phyloP scores from a whole-genome alignment of 92 coral and sea anemone species.

The Paragorgia papillata region DNA sequence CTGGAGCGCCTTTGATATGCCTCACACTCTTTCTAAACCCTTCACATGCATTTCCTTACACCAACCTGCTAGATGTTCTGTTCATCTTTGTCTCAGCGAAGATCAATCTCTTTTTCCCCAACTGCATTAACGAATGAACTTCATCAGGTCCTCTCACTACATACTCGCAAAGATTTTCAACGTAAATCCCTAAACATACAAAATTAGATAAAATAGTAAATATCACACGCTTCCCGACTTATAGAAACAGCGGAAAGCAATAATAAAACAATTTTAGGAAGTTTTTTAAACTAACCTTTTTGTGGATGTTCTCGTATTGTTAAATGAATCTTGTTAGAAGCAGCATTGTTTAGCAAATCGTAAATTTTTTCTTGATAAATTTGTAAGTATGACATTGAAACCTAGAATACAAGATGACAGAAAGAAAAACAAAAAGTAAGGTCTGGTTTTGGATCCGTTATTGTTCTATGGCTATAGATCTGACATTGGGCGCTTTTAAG shows the following conservation, averaged over 20 bases:
- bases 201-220: not conserved
- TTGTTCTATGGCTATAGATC: too few species aligned
- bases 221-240: too few species aligned
- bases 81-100: constrained; percentile 99
- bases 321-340: constrained; percentile 82
- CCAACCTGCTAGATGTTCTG: constrained; percentile 96
- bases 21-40: too few species aligned
- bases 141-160: constrained; percentile 88
- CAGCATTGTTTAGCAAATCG: constrained; percentile 74
- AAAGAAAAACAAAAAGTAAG: not conserved
- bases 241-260: too few species aligned
- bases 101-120: constrained; percentile 88
- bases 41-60: too few species aligned
- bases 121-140: constrained; percentile 74
- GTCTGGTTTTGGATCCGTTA: not conserved
- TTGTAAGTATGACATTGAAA: constrained; percentile 96
- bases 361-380: constrained; percentile 97
- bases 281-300: too few species aligned
- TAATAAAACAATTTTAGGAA: too few species aligned
- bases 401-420: constrained; percentile 52
- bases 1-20: too few species aligned
- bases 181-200: constrained; percentile 74
- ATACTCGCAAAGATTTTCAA: constrained; percentile 89
- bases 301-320: constrained; percentile 87
- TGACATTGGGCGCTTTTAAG: too few species aligned